Evolutionary conservation across 2,888 invertebrate species (phyloP).

Genomic region (Mesoligia furuncula): DNA sequence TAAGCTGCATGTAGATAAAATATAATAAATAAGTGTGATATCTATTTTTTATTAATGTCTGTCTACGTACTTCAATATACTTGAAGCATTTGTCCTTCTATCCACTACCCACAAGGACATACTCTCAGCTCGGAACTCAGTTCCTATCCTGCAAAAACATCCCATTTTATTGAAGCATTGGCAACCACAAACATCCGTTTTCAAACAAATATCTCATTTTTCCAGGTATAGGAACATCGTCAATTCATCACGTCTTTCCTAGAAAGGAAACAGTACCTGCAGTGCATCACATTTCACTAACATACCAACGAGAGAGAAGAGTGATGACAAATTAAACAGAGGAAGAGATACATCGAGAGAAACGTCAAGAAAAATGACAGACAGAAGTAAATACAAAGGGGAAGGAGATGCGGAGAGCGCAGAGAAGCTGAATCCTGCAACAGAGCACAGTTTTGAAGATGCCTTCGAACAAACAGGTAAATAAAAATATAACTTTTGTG

Average conservation of each 20-base stretch:
- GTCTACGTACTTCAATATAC: neutral
- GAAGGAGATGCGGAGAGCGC: conserved; percentile 71
- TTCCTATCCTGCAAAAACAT: neutral
- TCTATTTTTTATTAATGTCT: neutral
- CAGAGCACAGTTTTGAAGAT: conserved; percentile 83
- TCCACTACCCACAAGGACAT: neutral
- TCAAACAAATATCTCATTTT: conserved; percentile 1
- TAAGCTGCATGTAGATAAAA: neutral
- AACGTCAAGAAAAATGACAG: conserved; percentile 60
- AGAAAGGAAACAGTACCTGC: neutral
- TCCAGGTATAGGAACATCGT: conserved; percentile 5
- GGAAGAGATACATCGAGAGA: neutral
- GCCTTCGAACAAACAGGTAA: conserved; percentile 86
- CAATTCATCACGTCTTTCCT: neutral
- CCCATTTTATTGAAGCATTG: too few relatives aligned
- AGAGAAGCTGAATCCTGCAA: conserved; percentile 64
- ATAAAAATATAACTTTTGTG: neutral
- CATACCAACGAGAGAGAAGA: neutral
- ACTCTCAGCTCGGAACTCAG: neutral
- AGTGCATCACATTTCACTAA: neutral
- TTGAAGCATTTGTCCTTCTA: too few relatives aligned
- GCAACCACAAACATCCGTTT: neutral
- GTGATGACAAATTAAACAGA: conserved; percentile 43
- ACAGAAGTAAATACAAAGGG: conserved; percentile 65
- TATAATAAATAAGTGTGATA: neutral